A percentile compares a stretch with the other conserved stretches of the same genome.
phyloP scores from a whole-genome alignment of 2,888 invertebrate genomes.

The Argyresthia goedartella region DNA sequence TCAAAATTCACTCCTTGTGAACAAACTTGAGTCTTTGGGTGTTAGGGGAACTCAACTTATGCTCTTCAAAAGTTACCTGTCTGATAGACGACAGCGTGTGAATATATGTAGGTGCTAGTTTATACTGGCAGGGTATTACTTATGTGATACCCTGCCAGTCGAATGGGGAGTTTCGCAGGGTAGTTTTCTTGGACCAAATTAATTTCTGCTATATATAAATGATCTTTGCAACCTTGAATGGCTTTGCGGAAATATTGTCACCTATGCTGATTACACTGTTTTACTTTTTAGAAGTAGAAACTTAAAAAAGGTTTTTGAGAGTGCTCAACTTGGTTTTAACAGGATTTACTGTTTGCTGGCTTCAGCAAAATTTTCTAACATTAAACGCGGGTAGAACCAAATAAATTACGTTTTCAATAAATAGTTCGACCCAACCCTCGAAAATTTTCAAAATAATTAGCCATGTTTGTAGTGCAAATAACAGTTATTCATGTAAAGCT shows the following conservation, averaged over 20 bases:
- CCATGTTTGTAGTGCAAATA: background rate
- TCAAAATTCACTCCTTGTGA: background rate
- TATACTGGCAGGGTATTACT: too few relatives aligned
- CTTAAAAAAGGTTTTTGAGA: background rate
- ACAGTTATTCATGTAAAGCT: background rate
- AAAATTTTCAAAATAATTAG: background rate
- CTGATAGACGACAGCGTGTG: background rate
- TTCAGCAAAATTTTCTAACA: background rate
- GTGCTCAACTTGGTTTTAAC: background rate
- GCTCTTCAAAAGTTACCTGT: background rate
- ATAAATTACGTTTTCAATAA: background rate
- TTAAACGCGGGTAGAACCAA: background rate
- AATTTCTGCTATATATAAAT: conserved; percentile 1
- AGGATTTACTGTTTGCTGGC: background rate
- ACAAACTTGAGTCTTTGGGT: background rate
- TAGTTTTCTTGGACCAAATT: background rate
- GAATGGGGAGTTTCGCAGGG: conserved; percentile 2
- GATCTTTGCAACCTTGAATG: background rate
- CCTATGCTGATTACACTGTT: background rate
- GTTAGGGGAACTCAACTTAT: background rate
- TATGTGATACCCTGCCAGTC: background rate
- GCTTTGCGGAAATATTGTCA: background rate
- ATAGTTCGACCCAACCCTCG: background rate
- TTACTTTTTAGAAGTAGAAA: background rate
- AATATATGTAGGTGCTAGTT: background rate